Evolutionary conservation across 2,113 vertebrate species (phyloP).

Genomic region (Acanthochromis polyacanthus): DNA sequence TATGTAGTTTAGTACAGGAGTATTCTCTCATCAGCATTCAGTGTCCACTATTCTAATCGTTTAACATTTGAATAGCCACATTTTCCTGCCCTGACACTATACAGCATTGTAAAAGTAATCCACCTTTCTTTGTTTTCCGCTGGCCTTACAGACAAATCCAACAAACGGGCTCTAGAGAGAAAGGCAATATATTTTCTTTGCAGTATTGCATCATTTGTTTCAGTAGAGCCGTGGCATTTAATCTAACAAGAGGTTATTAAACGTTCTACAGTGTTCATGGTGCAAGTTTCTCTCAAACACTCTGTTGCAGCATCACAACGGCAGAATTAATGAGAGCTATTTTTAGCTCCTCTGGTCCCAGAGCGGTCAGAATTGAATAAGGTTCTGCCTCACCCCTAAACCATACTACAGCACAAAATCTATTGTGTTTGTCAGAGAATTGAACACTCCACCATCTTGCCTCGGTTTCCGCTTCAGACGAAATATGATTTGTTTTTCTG

Average conservation of each 20-base stretch:
- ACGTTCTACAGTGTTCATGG: slow-evolving; percentile 57
- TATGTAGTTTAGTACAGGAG: neutral
- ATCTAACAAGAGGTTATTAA: slow-evolving; percentile 67
- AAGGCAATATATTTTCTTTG: slow-evolving; percentile 30
- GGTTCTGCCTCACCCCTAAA: slow-evolving; percentile 66
- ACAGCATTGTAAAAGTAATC: slow-evolving; percentile 20
- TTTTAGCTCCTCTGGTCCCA: slow-evolving; percentile 71
- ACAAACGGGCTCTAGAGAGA: slow-evolving; percentile 16
- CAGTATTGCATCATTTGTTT: slow-evolving; percentile 51
- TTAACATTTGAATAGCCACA: slow-evolving; percentile 3
- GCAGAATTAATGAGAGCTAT: slow-evolving; percentile 81
- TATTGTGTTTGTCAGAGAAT: slow-evolving; percentile 47
- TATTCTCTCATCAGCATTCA: neutral
- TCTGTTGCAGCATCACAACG: slow-evolving; percentile 79
- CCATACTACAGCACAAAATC: slow-evolving; percentile 66
- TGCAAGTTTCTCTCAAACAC: slow-evolving; percentile 73
- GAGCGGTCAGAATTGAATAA: slow-evolving; percentile 76
- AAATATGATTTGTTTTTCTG: slow-evolving; percentile 61
- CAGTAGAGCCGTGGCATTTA: slow-evolving; percentile 40
- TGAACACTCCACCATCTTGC: slow-evolving; percentile 45
- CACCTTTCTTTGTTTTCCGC: slow-evolving; percentile 12
- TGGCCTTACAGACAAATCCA: slow-evolving; percentile 26
- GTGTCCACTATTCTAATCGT: neutral
- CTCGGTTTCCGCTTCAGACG: slow-evolving; percentile 23
- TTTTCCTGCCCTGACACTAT: neutral